phyloP scores from a whole-genome alignment of 2,888 invertebrate species.

The Anthrax anthrax region DNA sequence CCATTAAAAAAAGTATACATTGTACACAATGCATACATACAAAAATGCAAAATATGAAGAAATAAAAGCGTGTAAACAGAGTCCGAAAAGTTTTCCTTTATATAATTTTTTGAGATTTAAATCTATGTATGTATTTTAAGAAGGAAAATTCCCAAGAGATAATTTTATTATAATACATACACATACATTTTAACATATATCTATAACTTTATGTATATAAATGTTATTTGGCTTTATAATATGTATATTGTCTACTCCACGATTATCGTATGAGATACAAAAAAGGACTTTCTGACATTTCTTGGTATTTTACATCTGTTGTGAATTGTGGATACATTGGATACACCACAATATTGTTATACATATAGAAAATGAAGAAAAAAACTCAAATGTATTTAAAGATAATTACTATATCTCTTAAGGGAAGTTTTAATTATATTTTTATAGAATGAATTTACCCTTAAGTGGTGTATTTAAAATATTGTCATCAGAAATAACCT shows the following conservation, averaged over 20 bases:
- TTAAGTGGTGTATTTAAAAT: not conserved
- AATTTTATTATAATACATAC: no score
- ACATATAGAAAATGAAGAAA: conserved; percentile 2
- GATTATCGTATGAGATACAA: no score
- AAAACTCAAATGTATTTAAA: conserved; percentile 10
- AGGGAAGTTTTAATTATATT: conserved; percentile 13
- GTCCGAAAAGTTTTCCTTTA: not conserved
- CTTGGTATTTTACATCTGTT: no score
- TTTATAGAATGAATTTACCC: conserved; percentile 6
- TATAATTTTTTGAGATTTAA: not conserved
- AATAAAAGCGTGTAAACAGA: not conserved
- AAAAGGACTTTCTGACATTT: no score
- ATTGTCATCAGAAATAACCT: conserved; percentile 5
- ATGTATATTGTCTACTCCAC: no score
- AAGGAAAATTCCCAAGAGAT: not conserved
- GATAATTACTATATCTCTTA: conserved; percentile 12
- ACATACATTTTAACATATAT: no score
- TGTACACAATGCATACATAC: no score
- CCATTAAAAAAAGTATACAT: no score
- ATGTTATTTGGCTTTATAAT: no score
- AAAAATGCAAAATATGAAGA: not conserved
- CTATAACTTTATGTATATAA: no score
- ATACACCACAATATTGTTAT: no score
- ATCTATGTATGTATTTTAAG: not conserved
- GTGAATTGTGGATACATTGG: no score